phyloP scores from a whole-genome alignment of 1,140 invertebrate genomes.

The Conopomorpha cramerella region DNA sequence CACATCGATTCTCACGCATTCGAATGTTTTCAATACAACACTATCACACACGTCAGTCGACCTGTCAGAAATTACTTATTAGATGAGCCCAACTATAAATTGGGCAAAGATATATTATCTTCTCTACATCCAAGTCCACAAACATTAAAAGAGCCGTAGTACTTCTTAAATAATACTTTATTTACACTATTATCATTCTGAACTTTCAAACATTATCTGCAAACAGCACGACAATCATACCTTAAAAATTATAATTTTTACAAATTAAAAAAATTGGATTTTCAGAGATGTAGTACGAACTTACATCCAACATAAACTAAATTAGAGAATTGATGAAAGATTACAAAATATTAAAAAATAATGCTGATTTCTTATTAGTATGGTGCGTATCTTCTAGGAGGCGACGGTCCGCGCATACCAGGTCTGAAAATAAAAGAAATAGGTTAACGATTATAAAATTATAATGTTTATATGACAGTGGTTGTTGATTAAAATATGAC shows the following conservation, averaged over 20 bases:
- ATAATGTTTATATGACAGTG: too few relatives aligned
- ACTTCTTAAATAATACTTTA: neutral
- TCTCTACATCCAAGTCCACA: too few relatives aligned
- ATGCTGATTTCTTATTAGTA: slow-evolving; percentile 61
- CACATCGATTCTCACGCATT: too few relatives aligned
- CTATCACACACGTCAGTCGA: too few relatives aligned
- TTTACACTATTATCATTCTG: too few relatives aligned
- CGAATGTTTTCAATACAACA: too few relatives aligned
- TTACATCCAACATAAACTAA: neutral
- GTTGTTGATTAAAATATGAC: too few relatives aligned
- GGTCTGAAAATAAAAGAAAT: slow-evolving; percentile 58
- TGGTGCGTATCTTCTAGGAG: slow-evolving; percentile 78
- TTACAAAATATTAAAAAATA: neutral
- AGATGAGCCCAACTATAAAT: too few relatives aligned
- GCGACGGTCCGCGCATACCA: slow-evolving; percentile 73
- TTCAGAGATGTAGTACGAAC: neutral
- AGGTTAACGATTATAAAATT: neutral
- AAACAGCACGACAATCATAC: neutral
- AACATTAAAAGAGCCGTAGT: neutral
- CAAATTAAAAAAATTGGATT: neutral
- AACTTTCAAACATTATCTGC: neutral
- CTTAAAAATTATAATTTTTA: neutral
- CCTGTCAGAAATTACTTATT: too few relatives aligned
- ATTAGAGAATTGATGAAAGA: neutral
- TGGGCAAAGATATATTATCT: too few relatives aligned